Evolutionary conservation across 2,888 invertebrate genomes (phyloP).

Genomic region (Hyalella azteca): DNA sequence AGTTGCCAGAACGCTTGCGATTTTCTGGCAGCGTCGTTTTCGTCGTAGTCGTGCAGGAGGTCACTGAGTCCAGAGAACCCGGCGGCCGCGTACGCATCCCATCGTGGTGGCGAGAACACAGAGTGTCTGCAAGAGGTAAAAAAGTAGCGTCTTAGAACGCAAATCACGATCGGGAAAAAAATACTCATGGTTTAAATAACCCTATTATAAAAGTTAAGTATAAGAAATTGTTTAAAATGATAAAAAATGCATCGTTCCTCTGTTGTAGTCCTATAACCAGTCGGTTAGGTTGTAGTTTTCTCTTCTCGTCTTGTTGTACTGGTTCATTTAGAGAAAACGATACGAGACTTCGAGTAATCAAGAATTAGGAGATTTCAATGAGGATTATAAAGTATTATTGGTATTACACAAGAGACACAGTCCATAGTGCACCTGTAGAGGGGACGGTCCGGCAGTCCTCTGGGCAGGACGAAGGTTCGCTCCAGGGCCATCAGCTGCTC

Average conservation of each 20-base stretch:
- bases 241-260: too few relatives aligned
- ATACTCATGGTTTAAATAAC: too few relatives aligned
- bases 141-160: neutral
- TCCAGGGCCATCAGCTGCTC: slow-evolving; percentile 58
- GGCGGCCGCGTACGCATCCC: slow-evolving; percentile 44
- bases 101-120: slow-evolving; percentile 47
- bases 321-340: too few relatives aligned
- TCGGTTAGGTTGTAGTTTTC: too few relatives aligned
- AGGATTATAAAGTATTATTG: too few relatives aligned
- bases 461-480: slow-evolving; percentile 51
- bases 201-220: too few relatives aligned
- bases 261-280: too few relatives aligned
- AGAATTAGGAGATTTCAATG: too few relatives aligned
- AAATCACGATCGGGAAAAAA: neutral
- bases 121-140: slow-evolving; percentile 46
- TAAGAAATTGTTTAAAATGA: too few relatives aligned
- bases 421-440: slow-evolving; percentile 39
- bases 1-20: neutral
- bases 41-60: slow-evolving; percentile 42
- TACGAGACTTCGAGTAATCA: too few relatives aligned
- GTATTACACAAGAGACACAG: neutral
- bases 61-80: slow-evolving; percentile 52
- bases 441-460: slow-evolving; percentile 52
- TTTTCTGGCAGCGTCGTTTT: neutral
- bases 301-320: too few relatives aligned